Evolutionary conservation across 2,113 vertebrate genomes (phyloP), one percentile per base, ranked within the genome.

Genomic region (Podocnemis expansa): DNA sequence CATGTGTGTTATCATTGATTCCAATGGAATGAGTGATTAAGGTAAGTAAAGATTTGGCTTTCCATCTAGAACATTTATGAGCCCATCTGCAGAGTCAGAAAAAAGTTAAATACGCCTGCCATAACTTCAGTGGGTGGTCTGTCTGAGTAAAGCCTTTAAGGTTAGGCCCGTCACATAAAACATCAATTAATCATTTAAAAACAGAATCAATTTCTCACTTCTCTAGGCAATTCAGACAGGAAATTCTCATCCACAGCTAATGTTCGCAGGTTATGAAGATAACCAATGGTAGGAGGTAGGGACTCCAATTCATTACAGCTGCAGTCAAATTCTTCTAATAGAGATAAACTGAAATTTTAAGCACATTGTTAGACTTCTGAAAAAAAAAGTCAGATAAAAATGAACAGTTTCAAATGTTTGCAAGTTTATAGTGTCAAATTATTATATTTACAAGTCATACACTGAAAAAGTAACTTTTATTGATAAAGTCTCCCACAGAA

Each of bases 281-380:
- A 99, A 87, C 99, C 99, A 5, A 99, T 98, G 81, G 99, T 99
- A 56, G 99, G 97, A 91, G 99, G 99, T 56, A 99, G 97, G 0
- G 98, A 98, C 97, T 99, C 99, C 98, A 99, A 94, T 97, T 99
- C 99, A 90, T 99, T 99, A 97, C 99, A 99, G 98, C 99, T 99
- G 96, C 99, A 99, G 98, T 99, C 99, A 94, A 99, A 99, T 95
- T 99, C 99, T 98, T 99, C 99, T 98, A 99, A 95, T 82, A 99
- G 97, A 96, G 99, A 99, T 95, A 99, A 97, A 98, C 99, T 99
- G 98, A 55, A 98, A 97, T n/a, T 4, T 93, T 83, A 96, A 96
- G 88, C 2, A 89, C 2, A 83, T 84, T 12, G 41, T 98, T 89
- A 98, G 94, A 76, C 31, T 82, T 78, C 70, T 21, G 10, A 3